Percentiles rank a stretch among this genome's conserved stretches.
Evolutionary conservation across 2,113 vertebrate genomes (phyloP).

Genomic region (Psilopogon haemacephalus): DNA sequence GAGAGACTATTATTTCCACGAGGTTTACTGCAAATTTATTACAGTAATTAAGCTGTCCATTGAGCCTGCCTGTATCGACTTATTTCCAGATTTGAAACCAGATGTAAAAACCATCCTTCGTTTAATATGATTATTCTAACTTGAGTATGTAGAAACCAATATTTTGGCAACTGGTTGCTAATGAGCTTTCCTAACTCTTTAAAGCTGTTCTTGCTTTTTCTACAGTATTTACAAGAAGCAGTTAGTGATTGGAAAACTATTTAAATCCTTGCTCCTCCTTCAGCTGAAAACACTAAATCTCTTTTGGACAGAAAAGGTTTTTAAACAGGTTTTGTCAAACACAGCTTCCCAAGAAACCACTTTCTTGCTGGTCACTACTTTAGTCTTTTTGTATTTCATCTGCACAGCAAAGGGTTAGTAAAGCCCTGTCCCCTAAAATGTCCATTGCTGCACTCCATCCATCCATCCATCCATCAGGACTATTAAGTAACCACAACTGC

Average conservation of each 20-base stretch:
- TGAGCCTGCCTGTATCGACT: slow-evolving; percentile 35
- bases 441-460: slow-evolving; percentile 41
- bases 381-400: slow-evolving; percentile 22
- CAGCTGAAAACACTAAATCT: not conserved
- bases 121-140: slow-evolving; percentile 45
- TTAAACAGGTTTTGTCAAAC: not conserved
- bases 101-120: slow-evolving; percentile 49
- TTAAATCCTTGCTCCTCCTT: slow-evolving; percentile 18
- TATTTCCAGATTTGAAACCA: slow-evolving; percentile 61
- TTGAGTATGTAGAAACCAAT: not conserved
- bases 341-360: not conserved
- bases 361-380: slow-evolving; percentile 26
- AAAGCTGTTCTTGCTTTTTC: slow-evolving; percentile 36
- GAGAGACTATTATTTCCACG: slow-evolving; percentile 12
- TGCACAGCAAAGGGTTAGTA: slow-evolving; percentile 60
- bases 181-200: slow-evolving; percentile 23
- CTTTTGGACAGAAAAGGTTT: not conserved
- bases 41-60: slow-evolving; percentile 52
- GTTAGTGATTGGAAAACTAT: not conserved
- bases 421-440: not conserved
- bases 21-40: slow-evolving; percentile 58
- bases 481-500: slow-evolving; percentile 24
- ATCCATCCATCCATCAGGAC: slow-evolving; percentile 48
- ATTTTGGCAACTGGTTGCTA: slow-evolving; percentile 46
- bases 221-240: not conserved